Evolutionary conservation across 2,113 vertebrate species (phyloP).

Genomic region (Prunella himalayana): DNA sequence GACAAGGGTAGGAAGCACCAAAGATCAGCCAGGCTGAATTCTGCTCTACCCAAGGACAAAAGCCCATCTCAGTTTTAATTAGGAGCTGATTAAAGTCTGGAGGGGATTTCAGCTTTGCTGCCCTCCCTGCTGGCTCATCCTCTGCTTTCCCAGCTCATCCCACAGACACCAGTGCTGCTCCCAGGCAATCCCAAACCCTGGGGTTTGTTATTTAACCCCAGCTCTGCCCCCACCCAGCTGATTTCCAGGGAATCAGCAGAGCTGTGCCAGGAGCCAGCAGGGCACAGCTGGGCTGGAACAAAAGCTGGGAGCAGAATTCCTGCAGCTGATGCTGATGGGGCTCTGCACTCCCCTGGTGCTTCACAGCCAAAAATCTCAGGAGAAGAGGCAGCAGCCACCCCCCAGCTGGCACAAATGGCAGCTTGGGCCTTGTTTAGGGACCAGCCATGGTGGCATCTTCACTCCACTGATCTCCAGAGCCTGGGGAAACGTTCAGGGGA

Average conservation of each 20-base stretch:
- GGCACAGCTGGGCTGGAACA: background rate
- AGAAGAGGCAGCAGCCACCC: background rate
- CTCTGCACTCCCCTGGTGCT: background rate
- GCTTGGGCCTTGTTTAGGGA: no score
- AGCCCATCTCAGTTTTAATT: background rate
- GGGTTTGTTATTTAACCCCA: background rate
- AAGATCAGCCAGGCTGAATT: background rate
- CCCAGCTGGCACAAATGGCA: background rate
- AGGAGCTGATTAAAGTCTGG: background rate
- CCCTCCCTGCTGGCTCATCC: background rate
- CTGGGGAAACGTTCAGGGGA: background rate
- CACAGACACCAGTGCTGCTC: background rate
- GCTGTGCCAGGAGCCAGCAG: background rate
- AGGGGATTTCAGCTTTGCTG: background rate
- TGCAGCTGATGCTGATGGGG: background rate
- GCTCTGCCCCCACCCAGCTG: background rate
- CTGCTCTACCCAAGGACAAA: background rate
- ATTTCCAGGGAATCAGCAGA: background rate
- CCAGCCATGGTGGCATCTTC: fast-evolving
- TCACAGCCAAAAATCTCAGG: background rate
- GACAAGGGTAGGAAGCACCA: background rate
- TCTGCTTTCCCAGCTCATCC: background rate
- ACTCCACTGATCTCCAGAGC: fast-evolving
- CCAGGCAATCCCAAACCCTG: background rate
- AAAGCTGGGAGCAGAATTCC: background rate